Evolutionary conservation across 2,797 vertebrate species (phyloP).

Genomic region (Eulemur rubriventer): DNA sequence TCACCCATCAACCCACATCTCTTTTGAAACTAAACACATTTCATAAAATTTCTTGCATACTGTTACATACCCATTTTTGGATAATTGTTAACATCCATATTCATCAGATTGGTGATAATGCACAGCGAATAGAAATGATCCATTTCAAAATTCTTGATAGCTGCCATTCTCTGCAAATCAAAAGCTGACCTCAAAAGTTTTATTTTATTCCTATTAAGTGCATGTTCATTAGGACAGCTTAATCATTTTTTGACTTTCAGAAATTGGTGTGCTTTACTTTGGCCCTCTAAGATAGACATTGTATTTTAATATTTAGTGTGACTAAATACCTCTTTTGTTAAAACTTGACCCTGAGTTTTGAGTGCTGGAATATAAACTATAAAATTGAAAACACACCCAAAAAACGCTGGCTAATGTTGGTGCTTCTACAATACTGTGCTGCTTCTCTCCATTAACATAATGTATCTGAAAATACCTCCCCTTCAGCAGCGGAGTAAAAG

Average conservation of each 20-base stretch:
- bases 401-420: background rate
- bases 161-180: background rate
- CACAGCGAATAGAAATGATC: background rate
- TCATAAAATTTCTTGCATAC: background rate
- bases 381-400: conserved; percentile 18
- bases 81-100: background rate
- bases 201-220: background rate
- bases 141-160: background rate
- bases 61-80: background rate
- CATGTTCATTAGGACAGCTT: background rate
- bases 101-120: background rate
- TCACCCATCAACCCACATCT: background rate
- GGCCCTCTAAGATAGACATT: conserved; percentile 11
- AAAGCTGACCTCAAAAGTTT: conserved; percentile 1
- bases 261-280: conserved; percentile 51
- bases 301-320: background rate
- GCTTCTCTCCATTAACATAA: background rate
- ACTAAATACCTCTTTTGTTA: conserved; percentile 36
- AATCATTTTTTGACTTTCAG: background rate
- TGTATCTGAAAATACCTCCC: background rate
- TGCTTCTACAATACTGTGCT: background rate
- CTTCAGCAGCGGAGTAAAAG: background rate
- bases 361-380: conserved; percentile 40
- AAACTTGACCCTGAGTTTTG: conserved; percentile 68
- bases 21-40: background rate